Evolutionary conservation across 2,888 invertebrate genomes (phyloP).

Genomic region (Nephrotoma flavescens): DNA sequence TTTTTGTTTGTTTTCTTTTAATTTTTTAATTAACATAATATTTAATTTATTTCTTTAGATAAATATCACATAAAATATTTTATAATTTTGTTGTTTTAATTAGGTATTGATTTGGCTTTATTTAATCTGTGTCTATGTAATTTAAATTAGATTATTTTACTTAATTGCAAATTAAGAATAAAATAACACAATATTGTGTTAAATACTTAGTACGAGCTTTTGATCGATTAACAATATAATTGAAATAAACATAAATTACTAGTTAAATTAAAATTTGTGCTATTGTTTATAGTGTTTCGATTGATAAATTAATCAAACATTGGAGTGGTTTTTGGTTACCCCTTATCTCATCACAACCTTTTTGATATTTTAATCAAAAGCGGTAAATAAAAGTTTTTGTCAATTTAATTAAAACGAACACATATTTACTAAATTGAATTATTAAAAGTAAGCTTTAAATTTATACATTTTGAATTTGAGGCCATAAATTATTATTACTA

Average conservation of each 20-base stretch:
- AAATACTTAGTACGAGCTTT: neutral
- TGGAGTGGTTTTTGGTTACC: neutral
- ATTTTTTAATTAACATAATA: neutral
- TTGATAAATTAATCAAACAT: neutral
- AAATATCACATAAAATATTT: neutral
- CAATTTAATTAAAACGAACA: neutral
- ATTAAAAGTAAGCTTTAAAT: neutral
- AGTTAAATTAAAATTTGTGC: neutral
- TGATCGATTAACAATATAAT: neutral
- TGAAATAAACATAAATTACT: neutral
- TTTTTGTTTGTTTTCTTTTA: neutral
- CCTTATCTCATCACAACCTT: neutral
- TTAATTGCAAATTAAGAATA: neutral
- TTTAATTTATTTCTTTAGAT: neutral
- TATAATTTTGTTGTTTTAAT: neutral
- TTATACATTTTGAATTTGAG: constrained; percentile 25
- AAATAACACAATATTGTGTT: neutral
- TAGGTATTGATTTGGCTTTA: neutral
- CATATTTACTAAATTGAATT: neutral
- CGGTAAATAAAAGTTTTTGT: neutral
- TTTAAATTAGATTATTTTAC: neutral
- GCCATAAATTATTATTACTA: constrained; percentile 30
- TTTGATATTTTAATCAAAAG: neutral
- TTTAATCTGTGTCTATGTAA: neutral
- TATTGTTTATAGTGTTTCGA: neutral